Evolutionary conservation across 1,140 invertebrate species (phyloP).

Genomic region (Melitaea cinxia): DNA sequence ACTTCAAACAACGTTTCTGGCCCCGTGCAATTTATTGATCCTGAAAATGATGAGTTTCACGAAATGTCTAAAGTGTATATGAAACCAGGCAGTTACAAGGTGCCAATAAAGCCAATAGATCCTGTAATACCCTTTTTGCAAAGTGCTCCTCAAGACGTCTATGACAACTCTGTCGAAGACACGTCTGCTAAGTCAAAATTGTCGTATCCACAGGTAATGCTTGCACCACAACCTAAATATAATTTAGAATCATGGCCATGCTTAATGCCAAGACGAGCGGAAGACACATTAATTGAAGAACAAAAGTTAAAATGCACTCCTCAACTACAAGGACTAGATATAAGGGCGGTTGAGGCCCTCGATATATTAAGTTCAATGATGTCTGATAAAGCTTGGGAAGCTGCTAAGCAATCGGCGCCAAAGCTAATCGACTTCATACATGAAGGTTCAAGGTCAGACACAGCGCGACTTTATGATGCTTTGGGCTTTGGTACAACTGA

Average conservation of each 20-base stretch:
- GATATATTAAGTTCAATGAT: conserved; percentile 67
- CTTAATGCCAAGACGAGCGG: conserved; percentile 57
- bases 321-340: conserved; percentile 51
- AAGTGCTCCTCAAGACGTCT: conserved; percentile 54
- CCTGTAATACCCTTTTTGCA: conserved; percentile 55
- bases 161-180: conserved; percentile 57
- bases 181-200: conserved; percentile 56
- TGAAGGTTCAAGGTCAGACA: conserved; percentile 71
- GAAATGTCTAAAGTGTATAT: conserved; percentile 79
- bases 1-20: conserved; percentile 75
- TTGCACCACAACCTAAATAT: conserved; percentile 74
- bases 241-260: conserved; percentile 75
- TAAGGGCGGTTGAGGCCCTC: conserved; percentile 55
- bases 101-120: conserved; percentile 76
- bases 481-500: conserved; percentile 60
- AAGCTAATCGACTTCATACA: conserved; percentile 77
- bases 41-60: conserved; percentile 78
- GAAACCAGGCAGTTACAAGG: conserved; percentile 79
- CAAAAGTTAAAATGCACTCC: conserved; percentile 49
- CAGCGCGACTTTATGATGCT: conserved; percentile 71
- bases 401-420: conserved; percentile 76
- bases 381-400: conserved; percentile 78
- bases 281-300: conserved; percentile 61
- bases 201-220: conserved; percentile 59
- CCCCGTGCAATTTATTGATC: conserved; percentile 77